These are phyloP conservation scores for Rhynchomys soricoides DNA, from an alignment of 2,113 vertebrate species.

Conservation along the genomic window DNA sequence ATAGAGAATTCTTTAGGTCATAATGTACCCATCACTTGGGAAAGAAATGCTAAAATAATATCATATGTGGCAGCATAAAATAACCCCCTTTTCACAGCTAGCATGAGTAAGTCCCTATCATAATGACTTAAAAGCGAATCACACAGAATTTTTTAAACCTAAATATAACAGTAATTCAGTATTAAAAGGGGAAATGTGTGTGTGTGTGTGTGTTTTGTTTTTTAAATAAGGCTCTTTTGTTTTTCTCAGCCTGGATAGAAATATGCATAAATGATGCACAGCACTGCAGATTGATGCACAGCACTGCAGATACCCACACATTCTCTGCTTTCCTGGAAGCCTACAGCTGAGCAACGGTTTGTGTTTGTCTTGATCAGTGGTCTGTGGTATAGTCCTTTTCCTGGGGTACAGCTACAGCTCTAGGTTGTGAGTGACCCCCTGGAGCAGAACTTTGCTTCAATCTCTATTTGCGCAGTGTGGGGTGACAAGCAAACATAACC, in stretches of 20 bases:
- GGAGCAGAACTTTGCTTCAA: neutral
- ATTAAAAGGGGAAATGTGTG: neutral
- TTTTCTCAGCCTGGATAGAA: neutral
- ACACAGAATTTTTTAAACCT: constrained; percentile 9
- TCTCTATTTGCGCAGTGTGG: neutral
- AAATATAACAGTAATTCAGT: neutral
- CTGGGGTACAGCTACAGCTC: neutral
- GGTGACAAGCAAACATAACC: neutral
- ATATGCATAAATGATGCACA: neutral
- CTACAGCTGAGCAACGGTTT: neutral
- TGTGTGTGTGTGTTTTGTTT: neutral
- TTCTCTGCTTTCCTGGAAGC: neutral
- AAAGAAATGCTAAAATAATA: neutral
- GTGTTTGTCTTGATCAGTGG: neutral
- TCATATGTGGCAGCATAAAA: neutral
- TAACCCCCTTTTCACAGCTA: neutral
- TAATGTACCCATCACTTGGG: neutral
- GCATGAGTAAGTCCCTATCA: neutral
- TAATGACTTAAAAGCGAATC: neutral
- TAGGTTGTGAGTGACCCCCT: neutral
- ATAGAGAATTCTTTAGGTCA: constrained; percentile 29
- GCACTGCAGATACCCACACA: neutral
- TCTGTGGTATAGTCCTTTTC: neutral
- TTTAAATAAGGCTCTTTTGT: neutral
- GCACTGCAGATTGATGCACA: neutral